Evolutionary conservation across 2,113 vertebrate genomes (phyloP).

Genomic region (Piaya cayana): DNA sequence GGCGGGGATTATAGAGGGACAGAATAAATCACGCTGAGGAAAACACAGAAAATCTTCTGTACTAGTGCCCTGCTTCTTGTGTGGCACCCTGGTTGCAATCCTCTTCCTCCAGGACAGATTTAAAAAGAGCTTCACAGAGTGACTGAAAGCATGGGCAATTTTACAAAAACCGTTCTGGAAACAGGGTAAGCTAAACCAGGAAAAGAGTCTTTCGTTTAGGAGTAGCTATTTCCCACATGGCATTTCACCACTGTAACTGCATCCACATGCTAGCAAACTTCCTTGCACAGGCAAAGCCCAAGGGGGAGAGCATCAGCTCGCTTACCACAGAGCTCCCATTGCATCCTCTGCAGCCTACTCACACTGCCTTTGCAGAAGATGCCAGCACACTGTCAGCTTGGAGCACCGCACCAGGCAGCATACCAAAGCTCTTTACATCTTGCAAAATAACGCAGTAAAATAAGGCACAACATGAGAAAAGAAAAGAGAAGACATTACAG

Average conservation of each 20-base stretch:
- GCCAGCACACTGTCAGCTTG: background rate
- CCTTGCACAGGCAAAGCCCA: background rate
- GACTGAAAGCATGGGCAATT: background rate
- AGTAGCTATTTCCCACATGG: background rate
- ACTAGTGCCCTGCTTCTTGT: constrained; percentile 2
- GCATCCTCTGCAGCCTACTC: background rate
- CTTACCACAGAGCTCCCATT: background rate
- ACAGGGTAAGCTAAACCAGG: background rate
- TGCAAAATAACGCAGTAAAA: background rate
- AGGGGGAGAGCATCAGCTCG: background rate
- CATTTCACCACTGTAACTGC: constrained; percentile 6
- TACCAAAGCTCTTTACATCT: background rate
- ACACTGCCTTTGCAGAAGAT: background rate
- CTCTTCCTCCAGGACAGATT: background rate
- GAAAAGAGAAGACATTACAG: background rate
- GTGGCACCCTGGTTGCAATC: fast-evolving
- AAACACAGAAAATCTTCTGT: background rate
- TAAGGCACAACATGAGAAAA: background rate
- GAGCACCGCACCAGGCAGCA: background rate
- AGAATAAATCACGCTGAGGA: background rate
- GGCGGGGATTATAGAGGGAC: background rate
- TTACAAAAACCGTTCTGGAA: background rate
- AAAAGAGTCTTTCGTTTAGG: background rate
- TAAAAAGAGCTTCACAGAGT: background rate
- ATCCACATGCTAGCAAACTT: background rate